Evolutionary conservation across 2,797 vertebrate species (phyloP), one percentile per base, ranked within the genome.

Genomic region (Hozukius guyotensis): DNA sequence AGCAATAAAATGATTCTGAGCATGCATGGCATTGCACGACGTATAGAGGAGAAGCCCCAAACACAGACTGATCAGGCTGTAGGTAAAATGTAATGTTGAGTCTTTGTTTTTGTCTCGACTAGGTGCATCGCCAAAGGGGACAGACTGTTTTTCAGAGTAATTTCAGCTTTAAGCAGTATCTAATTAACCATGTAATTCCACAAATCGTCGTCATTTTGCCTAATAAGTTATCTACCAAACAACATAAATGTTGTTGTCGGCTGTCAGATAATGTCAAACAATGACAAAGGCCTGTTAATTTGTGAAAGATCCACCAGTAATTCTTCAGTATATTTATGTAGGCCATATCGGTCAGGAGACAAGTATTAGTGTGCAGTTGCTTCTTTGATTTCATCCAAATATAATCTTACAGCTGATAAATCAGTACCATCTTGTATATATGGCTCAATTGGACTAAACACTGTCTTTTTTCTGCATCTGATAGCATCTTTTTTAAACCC

Each of bases 121-220:
- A 77, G 67, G 77, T 83, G 71, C 77, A 69, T 36, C 66, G 76
- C 72, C 55, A 61, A 72, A 75, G 67, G 59, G 53, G 64, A 76
- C 68, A 72, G 68, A 83, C 67, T 66, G 83, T 84, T 85, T 46
- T 85, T 78, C 72, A 77, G 63, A 83, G 82, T 84, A 52, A 81
- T 84, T 82, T 85, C 59, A 55, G 83, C 75, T 87, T 70, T 60
- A 76, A 83, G 74, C 64, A 76, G 53, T 60, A 81, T 87, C 74
- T 84, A 89, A 87, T 85, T 72, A 82, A 88, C 78, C 87, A 87
- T 92, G 86, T 89, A 80, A 90, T 88, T 88, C 74, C 59, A 86
- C 78, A 80, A 85, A 85, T 80, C 77, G 71, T 56, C 27, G 56
- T 75, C 36, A 83, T 80, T 81, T 85, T 85, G 71, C 53, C 62